These are phyloP conservation scores for Ictalurus furcatus DNA, from an alignment of 2,113 vertebrate genomes.

Conservation along the genomic window DNA sequence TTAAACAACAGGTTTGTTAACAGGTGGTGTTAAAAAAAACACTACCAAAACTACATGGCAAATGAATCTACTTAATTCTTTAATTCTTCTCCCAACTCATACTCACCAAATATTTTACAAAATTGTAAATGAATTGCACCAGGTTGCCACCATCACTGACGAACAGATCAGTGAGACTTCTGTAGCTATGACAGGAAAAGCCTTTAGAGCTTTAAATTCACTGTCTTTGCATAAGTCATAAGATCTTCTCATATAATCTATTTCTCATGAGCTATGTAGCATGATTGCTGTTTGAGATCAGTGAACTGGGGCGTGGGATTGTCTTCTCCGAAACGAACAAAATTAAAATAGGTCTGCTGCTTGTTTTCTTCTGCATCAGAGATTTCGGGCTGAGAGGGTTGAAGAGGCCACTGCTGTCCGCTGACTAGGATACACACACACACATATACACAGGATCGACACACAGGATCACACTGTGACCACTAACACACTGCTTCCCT, in stretches of 20 bases:
- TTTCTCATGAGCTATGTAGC: constrained; percentile 70
- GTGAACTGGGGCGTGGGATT: constrained; percentile 56
- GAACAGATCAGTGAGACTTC: background rate
- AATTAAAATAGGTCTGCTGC: constrained; percentile 24
- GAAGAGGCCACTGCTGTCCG: constrained; percentile 1
- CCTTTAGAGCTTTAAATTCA: background rate
- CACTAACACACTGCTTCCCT: background rate
- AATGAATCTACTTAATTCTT: background rate
- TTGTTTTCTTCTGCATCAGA: constrained; percentile 34
- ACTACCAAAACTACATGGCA: background rate
- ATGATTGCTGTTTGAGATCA: constrained; percentile 73
- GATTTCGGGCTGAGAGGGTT: constrained; percentile 15
- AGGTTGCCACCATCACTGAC: background rate
- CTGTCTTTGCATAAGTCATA: background rate
- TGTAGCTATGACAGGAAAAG: background rate
- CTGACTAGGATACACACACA: background rate
- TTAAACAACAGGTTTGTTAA: background rate
- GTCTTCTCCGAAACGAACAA: constrained; percentile 26
- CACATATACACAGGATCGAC: background rate
- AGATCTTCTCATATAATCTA: background rate
- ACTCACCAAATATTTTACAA: background rate
- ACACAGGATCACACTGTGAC: background rate
- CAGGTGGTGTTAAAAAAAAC: background rate
- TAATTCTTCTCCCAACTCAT: background rate
- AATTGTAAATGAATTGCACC: background rate